These are phyloP conservation scores for Ovis aries DNA, from an alignment of 2,113 vertebrate species.

Conservation along the genomic window ARS-UI_Ramb_v3.0 NC_056056.1:235501-236000, in stretches of 20 bases:
- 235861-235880: background rate
- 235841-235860: accelerated
- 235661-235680: background rate
- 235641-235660: too few relatives aligned
- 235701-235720: background rate
- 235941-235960: background rate
- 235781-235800: background rate
- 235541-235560: background rate
- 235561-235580: background rate
- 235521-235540: background rate
- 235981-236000: background rate
- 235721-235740: background rate
- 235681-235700: background rate
- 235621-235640: background rate
- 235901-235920: background rate
- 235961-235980: too few relatives aligned
- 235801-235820: background rate
- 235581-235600: too few relatives aligned
- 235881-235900: background rate
- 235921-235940: background rate
- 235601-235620: background rate
- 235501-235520: background rate
- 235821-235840: background rate
- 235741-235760: background rate
- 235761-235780: background rate